Percentiles rank a stretch among this genome's conserved stretches.
Conservation (phyloP, 2,113 vertebrate genomes). For the Chroicocephalus ridibundus region DNA sequence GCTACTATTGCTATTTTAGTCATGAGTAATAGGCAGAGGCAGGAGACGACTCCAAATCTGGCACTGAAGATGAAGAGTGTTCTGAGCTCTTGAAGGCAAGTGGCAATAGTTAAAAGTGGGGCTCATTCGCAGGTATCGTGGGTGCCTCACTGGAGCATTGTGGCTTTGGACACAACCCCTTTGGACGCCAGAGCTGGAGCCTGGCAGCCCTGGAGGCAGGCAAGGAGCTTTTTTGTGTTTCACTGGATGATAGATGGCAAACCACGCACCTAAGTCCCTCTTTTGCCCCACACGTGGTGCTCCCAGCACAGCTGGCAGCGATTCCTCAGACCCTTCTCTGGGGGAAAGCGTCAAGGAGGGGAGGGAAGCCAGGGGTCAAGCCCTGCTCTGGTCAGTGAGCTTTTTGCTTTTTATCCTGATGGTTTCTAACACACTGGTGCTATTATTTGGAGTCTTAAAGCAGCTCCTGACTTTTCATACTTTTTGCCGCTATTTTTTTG, state of each 20-base stretch:
- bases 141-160: neutral
- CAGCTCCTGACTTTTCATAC: neutral
- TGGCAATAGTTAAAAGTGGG: neutral
- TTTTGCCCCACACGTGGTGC: fast-evolving
- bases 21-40: neutral
- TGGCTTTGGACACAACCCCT: neutral
- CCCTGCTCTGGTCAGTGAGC: neutral
- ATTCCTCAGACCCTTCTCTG: neutral
- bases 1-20: neutral
- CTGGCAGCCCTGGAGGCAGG: neutral
- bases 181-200: neutral
- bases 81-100: neutral
- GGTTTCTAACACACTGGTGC: neutral
- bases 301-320: fast-evolving
- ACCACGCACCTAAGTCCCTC: neutral
- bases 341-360: neutral
- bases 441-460: neutral
- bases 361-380: neutral
- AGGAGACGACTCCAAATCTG: neutral
- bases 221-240: neutral
- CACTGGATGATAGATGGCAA: neutral
- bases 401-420: neutral
- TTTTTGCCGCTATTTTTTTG: neutral
- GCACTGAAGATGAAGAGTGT: neutral
- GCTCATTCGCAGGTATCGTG: neutral